These are phyloP conservation scores for Peribatodes rhomboidaria DNA, from an alignment of 2,888 invertebrate species.

Conservation along the genomic window DNA sequence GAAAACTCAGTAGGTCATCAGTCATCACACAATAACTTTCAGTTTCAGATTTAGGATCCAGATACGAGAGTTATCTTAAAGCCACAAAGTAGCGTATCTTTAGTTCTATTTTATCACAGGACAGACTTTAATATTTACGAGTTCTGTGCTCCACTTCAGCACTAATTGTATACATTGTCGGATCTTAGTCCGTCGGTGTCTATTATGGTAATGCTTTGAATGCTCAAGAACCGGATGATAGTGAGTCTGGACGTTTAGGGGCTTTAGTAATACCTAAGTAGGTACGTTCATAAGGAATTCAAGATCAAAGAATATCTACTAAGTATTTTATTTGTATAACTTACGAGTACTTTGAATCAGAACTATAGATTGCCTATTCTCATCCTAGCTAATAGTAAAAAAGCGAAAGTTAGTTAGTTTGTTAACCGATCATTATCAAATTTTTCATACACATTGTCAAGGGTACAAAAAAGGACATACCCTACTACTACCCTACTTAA, in stretches of 20 bases:
- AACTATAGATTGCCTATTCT: no score
- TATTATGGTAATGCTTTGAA: constrained; percentile 44
- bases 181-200: constrained; percentile 42
- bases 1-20: no score
- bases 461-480: no score
- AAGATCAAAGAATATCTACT: neutral
- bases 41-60: no score
- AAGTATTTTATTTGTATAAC: neutral
- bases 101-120: neutral
- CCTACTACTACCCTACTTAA: no score
- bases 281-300: neutral
- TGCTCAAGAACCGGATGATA: constrained; percentile 28
- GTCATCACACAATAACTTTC: no score
- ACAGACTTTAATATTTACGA: constrained; percentile 53
- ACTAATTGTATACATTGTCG: constrained; percentile 57
- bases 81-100: constrained; percentile 18
- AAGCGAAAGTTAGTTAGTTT: no score
- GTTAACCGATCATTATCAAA: no score
- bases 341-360: no score
- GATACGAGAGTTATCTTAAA: neutral
- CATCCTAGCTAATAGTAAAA: no score
- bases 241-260: constrained; percentile 15
- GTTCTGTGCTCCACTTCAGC: constrained; percentile 51
- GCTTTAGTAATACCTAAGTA: constrained; percentile 1
- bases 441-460: no score